A percentile compares a stretch with the other conserved stretches of the same genome.
phyloP scores from a whole-genome alignment of 1,140 invertebrate species.

The Ladona fulva region DNA sequence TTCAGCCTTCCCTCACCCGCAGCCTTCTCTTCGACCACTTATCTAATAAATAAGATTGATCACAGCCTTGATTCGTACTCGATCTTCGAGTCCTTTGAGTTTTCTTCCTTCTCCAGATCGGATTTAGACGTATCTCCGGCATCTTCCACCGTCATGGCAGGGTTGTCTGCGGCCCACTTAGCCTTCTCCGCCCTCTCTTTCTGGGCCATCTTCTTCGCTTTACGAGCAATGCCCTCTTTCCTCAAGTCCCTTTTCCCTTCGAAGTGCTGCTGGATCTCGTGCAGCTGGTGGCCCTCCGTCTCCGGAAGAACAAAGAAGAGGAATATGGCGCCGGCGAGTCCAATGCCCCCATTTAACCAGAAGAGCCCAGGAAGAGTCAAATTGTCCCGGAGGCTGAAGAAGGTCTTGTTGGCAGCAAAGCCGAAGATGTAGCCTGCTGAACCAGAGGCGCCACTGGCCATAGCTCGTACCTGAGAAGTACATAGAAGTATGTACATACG shows the following conservation, averaged over 20 bases:
- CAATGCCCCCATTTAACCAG: conserved; percentile 51
- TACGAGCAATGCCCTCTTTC: background rate
- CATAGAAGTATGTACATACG: no score
- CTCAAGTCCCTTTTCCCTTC: background rate
- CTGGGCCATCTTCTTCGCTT: background rate
- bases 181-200: background rate
- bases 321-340: conserved; percentile 39
- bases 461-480: conserved; percentile 44
- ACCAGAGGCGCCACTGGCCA: conserved; percentile 56
- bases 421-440: conserved; percentile 60
- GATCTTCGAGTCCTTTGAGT: background rate
- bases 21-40: no score
- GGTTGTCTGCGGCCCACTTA: background rate
- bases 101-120: background rate
- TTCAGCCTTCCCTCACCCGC: no score
- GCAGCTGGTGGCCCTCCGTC: conserved; percentile 71
- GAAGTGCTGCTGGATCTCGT: conserved; percentile 46
- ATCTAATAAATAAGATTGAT: background rate
- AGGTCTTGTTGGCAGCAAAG: conserved; percentile 62
- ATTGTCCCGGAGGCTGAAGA: conserved; percentile 49
- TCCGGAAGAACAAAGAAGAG: conserved; percentile 58
- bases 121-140: background rate
- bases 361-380: conserved; percentile 58
- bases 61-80: conserved; percentile 7
- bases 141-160: background rate